phyloP scores from a whole-genome alignment of 2,888 invertebrate genomes.

The Rotaria sp. region DNA sequence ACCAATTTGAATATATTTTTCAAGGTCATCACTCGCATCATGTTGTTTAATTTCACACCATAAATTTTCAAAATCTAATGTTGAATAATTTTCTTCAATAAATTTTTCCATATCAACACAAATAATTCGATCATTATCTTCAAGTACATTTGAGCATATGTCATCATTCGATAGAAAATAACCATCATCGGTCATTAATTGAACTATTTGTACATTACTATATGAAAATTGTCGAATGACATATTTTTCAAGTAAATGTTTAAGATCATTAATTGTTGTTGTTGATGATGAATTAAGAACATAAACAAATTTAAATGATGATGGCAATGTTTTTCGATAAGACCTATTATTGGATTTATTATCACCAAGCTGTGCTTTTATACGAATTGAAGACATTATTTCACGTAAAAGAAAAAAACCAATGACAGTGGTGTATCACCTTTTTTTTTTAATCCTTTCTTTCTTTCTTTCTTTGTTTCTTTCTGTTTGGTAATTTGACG shows the following conservation, averaged over 20 bases:
- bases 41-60: background rate
- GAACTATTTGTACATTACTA: background rate
- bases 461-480: background rate
- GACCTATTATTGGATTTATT: background rate
- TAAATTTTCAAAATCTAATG: background rate
- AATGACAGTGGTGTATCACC: background rate
- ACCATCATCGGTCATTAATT: conserved; percentile 12
- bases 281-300: background rate
- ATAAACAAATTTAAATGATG: background rate
- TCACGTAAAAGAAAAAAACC: background rate
- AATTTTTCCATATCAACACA: background rate
- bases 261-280: background rate
- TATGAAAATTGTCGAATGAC: background rate
- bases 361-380: background rate
- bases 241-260: background rate
- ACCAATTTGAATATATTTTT: background rate
- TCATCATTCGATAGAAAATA: background rate
- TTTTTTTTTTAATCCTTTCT: background rate
- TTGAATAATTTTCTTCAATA: background rate
- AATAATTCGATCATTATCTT: conserved; percentile 6
- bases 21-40: background rate
- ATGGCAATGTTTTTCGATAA: background rate
- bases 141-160: background rate
- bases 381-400: background rate
- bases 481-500: background rate